These are phyloP conservation scores for Fabriciana adippe DNA, from an alignment of 2,888 invertebrate genomes.

Conservation along the genomic window DNA sequence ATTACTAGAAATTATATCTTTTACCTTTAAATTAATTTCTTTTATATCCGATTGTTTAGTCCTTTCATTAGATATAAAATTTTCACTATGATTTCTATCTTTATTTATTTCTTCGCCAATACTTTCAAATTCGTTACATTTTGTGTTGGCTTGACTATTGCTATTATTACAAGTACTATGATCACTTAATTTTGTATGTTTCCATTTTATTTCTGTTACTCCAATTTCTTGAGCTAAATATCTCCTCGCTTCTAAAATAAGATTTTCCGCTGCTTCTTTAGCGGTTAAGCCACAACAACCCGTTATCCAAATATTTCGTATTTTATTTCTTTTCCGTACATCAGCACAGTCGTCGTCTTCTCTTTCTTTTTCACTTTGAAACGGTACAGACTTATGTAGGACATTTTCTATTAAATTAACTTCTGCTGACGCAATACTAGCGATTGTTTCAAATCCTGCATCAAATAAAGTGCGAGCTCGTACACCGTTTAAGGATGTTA, in stretches of 20 bases:
- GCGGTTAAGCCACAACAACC: conserved; percentile 91
- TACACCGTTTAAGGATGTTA: conserved; percentile 91
- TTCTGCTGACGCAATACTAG: conserved; percentile 89
- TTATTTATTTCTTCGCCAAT: neutral
- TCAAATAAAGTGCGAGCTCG: conserved; percentile 92
- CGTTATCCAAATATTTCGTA: conserved; percentile 89
- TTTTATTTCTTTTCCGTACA: conserved; percentile 84
- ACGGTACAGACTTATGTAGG: conserved; percentile 90
- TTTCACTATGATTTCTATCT: neutral
- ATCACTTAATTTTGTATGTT: conserved; percentile 47
- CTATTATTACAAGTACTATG: conserved; percentile 15
- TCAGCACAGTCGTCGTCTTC: conserved; percentile 87
- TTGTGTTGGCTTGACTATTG: neutral
- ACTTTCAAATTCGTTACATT: neutral
- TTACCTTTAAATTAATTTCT: neutral
- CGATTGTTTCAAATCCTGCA: conserved; percentile 89
- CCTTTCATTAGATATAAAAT: neutral
- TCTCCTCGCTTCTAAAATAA: conserved; percentile 90
- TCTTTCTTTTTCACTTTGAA: conserved; percentile 90
- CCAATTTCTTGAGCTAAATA: conserved; percentile 88
- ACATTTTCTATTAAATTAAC: conserved; percentile 87
- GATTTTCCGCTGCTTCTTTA: conserved; percentile 89
- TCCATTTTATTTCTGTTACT: conserved; percentile 87
- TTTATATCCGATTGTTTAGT: neutral
- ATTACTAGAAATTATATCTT: neutral